Evolutionary conservation across 2,113 vertebrate species (phyloP).

Genomic region (Numenius arquata): DNA sequence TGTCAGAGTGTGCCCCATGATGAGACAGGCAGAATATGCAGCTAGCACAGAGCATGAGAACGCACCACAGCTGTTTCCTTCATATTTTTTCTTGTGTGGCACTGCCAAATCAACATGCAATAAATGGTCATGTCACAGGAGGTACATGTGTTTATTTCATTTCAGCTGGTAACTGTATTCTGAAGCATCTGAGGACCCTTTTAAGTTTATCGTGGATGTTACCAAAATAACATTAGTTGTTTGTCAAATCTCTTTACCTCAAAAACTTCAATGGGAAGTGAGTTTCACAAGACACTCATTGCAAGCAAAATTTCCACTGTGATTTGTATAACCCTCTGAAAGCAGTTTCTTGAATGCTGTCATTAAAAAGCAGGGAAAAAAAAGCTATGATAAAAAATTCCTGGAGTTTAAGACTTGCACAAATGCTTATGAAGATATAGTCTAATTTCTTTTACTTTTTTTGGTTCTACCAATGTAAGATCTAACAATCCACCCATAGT

Average conservation of each 20-base stretch:
- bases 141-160: neutral
- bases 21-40: neutral
- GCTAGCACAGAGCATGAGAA: neutral
- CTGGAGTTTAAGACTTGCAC: neutral
- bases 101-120: neutral
- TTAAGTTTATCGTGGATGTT: neutral
- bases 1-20: accelerated
- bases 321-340: neutral
- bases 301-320: neutral
- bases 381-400: neutral
- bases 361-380: neutral
- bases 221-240: neutral
- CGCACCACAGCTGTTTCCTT: accelerated
- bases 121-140: neutral
- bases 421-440: neutral
- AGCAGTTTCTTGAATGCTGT: neutral
- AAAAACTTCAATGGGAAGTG: neutral
- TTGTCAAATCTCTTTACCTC: neutral
- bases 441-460: neutral
- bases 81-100: neutral
- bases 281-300: neutral
- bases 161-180: neutral
- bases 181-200: neutral
- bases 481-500: neutral
- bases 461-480: neutral